Base-by-base conservation (phyloP, 2,113 vertebrate genomes). In the Cynopterus brachyotis region DNA sequence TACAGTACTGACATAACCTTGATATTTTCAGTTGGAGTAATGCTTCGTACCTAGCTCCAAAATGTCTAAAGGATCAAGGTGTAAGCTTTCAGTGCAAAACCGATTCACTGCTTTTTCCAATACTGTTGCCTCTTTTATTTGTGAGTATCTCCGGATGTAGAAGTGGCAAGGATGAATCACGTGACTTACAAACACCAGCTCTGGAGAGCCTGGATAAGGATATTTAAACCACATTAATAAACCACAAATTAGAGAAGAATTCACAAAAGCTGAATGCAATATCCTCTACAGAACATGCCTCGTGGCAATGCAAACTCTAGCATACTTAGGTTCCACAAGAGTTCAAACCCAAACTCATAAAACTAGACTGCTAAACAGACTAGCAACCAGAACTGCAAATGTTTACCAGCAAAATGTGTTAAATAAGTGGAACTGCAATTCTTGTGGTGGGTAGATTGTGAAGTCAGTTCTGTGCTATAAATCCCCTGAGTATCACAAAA, bases 121-220 rank as follows among this genome's bases (percentile, higher is more conserved):
- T 84, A 96, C 0, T 66, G 94, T 62, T 0, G 96, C 94, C 72
- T 98, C 98, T 96, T 96, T 99, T 94, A 91, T 98, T 97, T 99
- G 99, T 0, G 98, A 97, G 72, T 99, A 97, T 60, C 98, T 99
- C n/a, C 92, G 98, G 82, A 99, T 32, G 17, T 99, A 99, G 98
- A 99, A 99, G 96, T 99, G 99, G 97, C 98, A 99, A 10, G 99
- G 99, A 98, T 99, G 99, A 98, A 99, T 96, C 64, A 99, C 97
- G 47, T 99, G 98, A 79, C 98, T 99, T 64, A 99, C 98, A 26
- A 99, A 97, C 97, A 99, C 99, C 89, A 99, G 98, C 84, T 99
- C 98, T 94, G 98, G 86, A 47, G 95, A 97, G 95, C 81, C 98
- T 98, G 87, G 47, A 85, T 19, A 94, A 96, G 32, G 97, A 92